A percentile compares a stretch with the other conserved stretches of the same genome.
Conservation (phyloP, 2,888 invertebrate species). For the Orthonevra nobilis region DNA sequence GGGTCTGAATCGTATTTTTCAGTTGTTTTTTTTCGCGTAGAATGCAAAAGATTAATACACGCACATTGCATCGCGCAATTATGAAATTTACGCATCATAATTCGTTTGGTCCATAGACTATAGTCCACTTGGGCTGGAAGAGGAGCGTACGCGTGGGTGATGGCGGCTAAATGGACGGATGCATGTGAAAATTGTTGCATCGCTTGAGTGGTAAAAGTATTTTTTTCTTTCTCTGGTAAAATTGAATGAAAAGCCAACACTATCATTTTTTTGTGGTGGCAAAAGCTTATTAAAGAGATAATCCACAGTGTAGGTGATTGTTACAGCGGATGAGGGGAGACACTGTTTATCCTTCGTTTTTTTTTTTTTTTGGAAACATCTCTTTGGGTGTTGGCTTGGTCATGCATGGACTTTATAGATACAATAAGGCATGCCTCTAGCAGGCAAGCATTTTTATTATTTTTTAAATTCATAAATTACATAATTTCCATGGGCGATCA, state of each 20-base stretch:
- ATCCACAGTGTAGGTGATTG: conserved; percentile 60
- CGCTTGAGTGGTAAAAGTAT: conserved; percentile 40
- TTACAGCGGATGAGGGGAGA: conserved; percentile 43
- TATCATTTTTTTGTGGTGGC: conserved; percentile 23
- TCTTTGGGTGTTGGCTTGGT: background rate
- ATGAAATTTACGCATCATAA: conserved; percentile 68
- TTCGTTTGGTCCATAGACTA: too few relatives aligned
- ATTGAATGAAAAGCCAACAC: conserved; percentile 26
- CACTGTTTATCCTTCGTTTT: too few relatives aligned
- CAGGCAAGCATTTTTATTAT: conserved; percentile 1
- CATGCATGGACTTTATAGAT: background rate
- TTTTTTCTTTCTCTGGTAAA: conserved; percentile 2
- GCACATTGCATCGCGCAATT: conserved; percentile 57
- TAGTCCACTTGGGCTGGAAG: conserved; percentile 45
- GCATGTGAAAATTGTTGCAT: conserved; percentile 67
- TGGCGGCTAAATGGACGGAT: background rate
- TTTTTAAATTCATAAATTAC: conserved; percentile 58
- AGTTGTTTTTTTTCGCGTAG: conserved; percentile 16
- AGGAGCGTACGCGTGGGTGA: background rate
- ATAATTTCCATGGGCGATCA: conserved; percentile 67
- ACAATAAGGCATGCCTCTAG: conserved; percentile 3
- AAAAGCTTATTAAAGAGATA: conserved; percentile 64
- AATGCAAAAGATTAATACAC: conserved; percentile 56
- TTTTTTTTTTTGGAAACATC: background rate
- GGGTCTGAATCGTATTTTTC: conserved; percentile 3